Evolutionary conservation across 2,113 vertebrate species (phyloP).

Genomic region (Anguilla japonica): DNA sequence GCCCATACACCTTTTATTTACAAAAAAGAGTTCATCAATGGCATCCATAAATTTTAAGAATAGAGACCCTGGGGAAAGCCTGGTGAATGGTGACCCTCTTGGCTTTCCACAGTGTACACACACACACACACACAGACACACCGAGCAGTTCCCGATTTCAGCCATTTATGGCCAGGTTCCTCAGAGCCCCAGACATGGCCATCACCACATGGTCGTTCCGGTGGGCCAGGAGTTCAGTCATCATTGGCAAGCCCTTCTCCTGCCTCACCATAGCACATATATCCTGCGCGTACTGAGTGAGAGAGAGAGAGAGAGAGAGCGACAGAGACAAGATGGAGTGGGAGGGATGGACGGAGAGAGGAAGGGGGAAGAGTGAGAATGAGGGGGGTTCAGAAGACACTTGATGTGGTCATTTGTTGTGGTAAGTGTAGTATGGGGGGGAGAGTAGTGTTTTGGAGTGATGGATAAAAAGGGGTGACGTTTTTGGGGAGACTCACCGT

Average conservation of each 20-base stretch:
- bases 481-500: conserved; percentile 62
- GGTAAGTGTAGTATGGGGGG: too few relatives aligned
- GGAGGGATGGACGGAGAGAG: background rate
- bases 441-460: too few relatives aligned
- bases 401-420: too few relatives aligned
- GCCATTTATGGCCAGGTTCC: conserved; percentile 90
- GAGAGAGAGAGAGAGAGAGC: background rate
- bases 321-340: fast-evolving
- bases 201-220: conserved; percentile 89
- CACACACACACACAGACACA: conserved; percentile 41
- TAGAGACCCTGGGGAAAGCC: background rate
- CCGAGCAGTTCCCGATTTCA: conserved; percentile 90
- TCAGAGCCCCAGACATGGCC: conserved; percentile 88
- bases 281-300: conserved; percentile 81
- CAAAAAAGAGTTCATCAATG: too few relatives aligned
- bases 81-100: too few relatives aligned
- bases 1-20: too few relatives aligned
- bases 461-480: too few relatives aligned
- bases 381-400: too few relatives aligned
- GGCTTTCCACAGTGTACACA: background rate
- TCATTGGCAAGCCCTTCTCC: conserved; percentile 86
- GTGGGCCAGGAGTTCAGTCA: conserved; percentile 83
- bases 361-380: background rate
- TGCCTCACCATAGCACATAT: conserved; percentile 85
- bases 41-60: background rate